These are phyloP conservation scores for Masticophis lateralis DNA, from an alignment of 2,797 vertebrate species.

Conservation along the genomic window DNA sequence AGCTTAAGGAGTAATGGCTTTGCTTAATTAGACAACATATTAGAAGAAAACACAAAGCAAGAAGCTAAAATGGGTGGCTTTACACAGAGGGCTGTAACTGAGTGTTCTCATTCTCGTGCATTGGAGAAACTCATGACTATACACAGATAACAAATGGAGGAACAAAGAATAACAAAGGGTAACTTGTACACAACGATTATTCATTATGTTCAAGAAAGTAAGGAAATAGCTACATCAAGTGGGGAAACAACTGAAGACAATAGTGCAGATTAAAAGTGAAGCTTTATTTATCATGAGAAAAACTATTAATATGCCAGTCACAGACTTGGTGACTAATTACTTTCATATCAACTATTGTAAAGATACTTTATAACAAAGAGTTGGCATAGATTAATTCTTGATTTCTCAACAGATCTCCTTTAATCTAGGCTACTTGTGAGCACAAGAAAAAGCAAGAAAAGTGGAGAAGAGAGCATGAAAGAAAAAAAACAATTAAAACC, in stretches of 20 bases:
- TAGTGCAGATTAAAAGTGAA: not conserved
- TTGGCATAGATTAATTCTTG: not conserved
- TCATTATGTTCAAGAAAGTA: not conserved
- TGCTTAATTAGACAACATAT: not conserved
- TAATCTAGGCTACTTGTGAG: not conserved
- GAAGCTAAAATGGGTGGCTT: not conserved
- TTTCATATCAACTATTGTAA: not conserved
- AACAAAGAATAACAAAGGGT: not conserved
- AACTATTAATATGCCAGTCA: not conserved
- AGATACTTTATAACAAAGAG: not conserved
- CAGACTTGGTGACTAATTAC: not conserved
- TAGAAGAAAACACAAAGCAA: not conserved
- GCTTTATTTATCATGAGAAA: not conserved
- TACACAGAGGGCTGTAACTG: not conserved
- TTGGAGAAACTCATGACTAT: not conserved
- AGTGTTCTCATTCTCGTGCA: not conserved
- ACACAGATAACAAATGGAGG: not conserved
- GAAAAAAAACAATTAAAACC: not conserved
- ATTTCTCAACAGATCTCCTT: not conserved
- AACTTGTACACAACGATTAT: not conserved
- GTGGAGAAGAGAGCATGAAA: not conserved
- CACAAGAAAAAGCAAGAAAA: not conserved
- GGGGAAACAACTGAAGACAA: not conserved
- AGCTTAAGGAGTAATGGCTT: not conserved
- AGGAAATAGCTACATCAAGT: not conserved